phyloP scores from a whole-genome alignment of 2,113 vertebrate genomes.

The Gavia stellata region DNA sequence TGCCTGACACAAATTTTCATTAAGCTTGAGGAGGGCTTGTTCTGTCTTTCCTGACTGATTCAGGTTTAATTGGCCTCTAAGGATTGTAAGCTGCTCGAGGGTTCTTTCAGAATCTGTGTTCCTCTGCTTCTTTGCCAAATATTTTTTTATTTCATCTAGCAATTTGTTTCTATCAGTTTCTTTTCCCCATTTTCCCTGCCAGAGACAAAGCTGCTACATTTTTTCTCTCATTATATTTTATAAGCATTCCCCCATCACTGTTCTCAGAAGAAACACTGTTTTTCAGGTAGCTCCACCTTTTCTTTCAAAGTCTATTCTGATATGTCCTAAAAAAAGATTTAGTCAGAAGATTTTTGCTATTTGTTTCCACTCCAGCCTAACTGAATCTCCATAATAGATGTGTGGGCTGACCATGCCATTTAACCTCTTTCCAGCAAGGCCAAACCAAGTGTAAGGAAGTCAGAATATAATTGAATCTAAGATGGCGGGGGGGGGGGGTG shows the following conservation, averaged over 20 bases:
- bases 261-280: background rate
- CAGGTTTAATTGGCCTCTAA: slow-evolving; percentile 60
- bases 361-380: background rate
- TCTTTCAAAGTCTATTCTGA: background rate
- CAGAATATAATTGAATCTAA: background rate
- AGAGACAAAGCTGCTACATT: background rate
- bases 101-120: slow-evolving; percentile 29
- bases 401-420: background rate
- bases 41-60: slow-evolving; percentile 49
- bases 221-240: background rate
- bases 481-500: too few relatives aligned
- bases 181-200: background rate
- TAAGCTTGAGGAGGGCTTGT: slow-evolving; percentile 32
- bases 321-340: background rate
- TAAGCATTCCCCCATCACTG: background rate
- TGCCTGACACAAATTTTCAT: slow-evolving; percentile 35
- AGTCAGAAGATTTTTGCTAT: background rate
- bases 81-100: slow-evolving; percentile 45
- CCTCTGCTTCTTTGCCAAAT: slow-evolving; percentile 58
- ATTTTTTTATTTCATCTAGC: slow-evolving; percentile 23
- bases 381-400: background rate
- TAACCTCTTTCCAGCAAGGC: background rate
- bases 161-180: slow-evolving; percentile 17
- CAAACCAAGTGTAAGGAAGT: background rate
- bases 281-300: background rate